These are phyloP conservation scores for Lacerta viridis DNA, from an alignment of 2,797 vertebrate genomes.

Conservation along the genomic window DNA sequence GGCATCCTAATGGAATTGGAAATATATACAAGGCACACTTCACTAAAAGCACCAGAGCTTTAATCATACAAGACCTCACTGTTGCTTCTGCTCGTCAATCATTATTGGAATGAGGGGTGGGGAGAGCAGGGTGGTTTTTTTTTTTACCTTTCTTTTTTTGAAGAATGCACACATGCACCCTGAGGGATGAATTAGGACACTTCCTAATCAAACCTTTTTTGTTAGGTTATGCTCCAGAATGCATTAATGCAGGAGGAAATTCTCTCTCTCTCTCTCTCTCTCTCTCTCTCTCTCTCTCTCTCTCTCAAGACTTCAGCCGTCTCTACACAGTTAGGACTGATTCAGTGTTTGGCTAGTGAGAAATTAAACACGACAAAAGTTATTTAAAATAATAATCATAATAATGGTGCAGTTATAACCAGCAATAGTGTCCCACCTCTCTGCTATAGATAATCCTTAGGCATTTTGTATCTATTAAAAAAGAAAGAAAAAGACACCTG, in stretches of 20 bases:
- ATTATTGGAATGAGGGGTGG: not conserved
- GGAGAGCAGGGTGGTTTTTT: not conserved
- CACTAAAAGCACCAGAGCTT: slow-evolving; percentile 20
- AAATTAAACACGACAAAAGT: not conserved
- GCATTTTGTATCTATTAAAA: not conserved
- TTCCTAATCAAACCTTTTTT: not conserved
- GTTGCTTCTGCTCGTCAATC: not conserved
- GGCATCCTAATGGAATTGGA: not conserved
- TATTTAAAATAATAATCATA: not conserved
- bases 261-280: not conserved
- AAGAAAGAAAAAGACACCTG: no score
- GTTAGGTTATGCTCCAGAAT: not conserved
- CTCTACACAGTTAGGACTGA: not conserved
- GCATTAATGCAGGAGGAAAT: not conserved
- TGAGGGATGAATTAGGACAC: not conserved
- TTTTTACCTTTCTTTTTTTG: not conserved
- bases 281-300: not conserved
- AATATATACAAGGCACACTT: not conserved
- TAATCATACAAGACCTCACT: not conserved
- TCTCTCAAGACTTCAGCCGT: not conserved
- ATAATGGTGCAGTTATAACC: not conserved
- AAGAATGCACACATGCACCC: not conserved
- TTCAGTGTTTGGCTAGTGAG: not conserved
- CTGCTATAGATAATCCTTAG: not conserved
- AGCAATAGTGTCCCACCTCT: not conserved